A percentile compares a stretch with the other conserved stretches of the same genome.
These are phyloP conservation scores for Nymphalis io DNA, from an alignment of 1,140 invertebrate genomes.

Conservation along the genomic window DNA sequence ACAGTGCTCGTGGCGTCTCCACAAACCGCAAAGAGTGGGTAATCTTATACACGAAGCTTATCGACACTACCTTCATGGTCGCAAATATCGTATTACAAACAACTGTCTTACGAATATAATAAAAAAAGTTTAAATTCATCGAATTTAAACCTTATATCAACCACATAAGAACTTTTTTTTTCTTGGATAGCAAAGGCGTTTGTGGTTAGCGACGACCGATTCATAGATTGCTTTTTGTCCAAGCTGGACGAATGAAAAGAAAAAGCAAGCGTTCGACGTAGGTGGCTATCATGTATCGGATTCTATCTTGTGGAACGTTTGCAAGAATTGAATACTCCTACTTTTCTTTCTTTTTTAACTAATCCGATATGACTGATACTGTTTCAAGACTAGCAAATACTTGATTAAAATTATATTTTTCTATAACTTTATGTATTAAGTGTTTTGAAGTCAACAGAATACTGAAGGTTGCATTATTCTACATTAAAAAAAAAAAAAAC, in stretches of 20 bases:
- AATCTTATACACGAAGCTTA: slow-evolving; percentile 78
- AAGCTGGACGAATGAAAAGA: slow-evolving; percentile 60
- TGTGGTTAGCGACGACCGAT: slow-evolving; percentile 57
- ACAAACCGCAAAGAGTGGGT: slow-evolving; percentile 74
- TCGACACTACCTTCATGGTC: slow-evolving; percentile 73
- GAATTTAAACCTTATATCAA: slow-evolving; percentile 49
- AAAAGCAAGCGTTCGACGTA: slow-evolving; percentile 56
- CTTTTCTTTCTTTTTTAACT: slow-evolving; percentile 48
- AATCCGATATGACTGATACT: slow-evolving; percentile 48
- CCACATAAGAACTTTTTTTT: slow-evolving; percentile 36
- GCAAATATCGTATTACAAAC: slow-evolving; percentile 71
- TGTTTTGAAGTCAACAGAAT: too few relatives aligned
- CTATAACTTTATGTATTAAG: not conserved
- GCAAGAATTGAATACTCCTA: slow-evolving; percentile 55
- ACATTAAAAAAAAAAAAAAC: too few relatives aligned
- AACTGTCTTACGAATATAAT: slow-evolving; percentile 39
- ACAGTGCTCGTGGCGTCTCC: slow-evolving; percentile 73
- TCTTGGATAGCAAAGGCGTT: slow-evolving; percentile 40
- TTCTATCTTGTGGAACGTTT: slow-evolving; percentile 53
- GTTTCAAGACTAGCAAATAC: slow-evolving; percentile 33
- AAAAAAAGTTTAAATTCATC: slow-evolving; percentile 33
- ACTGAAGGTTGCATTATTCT: too few relatives aligned
- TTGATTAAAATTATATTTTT: slow-evolving; percentile 1
- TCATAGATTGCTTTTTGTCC: slow-evolving; percentile 75
- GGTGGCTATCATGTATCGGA: slow-evolving; percentile 63